A percentile compares a stretch with the other conserved stretches of the same genome.
These are phyloP conservation scores for Lacerta agilis DNA, from an alignment of 2,797 vertebrate genomes.

Conservation along the genomic window DNA sequence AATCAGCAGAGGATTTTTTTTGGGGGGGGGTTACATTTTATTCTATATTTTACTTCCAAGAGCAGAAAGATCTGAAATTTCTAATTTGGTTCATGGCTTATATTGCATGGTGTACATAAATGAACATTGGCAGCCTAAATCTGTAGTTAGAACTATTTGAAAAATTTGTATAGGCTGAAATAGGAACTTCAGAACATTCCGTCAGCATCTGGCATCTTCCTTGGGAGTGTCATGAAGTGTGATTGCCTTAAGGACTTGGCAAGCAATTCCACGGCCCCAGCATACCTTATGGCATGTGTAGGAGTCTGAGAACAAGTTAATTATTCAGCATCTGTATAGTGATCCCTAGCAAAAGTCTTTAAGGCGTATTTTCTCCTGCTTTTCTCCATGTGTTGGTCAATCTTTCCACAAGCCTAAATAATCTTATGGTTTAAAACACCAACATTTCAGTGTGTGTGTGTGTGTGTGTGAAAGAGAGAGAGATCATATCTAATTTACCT, in stretches of 20 bases:
- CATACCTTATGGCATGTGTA: constrained; percentile 58
- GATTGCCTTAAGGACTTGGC: constrained; percentile 68
- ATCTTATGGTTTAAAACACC: neutral
- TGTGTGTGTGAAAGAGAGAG: neutral
- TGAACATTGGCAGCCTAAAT: constrained; percentile 64
- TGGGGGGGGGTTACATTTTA: neutral
- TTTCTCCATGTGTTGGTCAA: constrained; percentile 1
- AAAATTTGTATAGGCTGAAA: constrained; percentile 69
- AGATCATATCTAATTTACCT: neutral
- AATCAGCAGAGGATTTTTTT: neutral
- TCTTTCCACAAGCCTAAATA: neutral
- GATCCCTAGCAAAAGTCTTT: constrained; percentile 18
- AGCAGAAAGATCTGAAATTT: constrained; percentile 60
- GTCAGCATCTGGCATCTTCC: constrained; percentile 69
- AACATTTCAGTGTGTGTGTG: constrained; percentile 10
- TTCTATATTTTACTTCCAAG: constrained; percentile 42
- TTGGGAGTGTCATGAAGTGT: constrained; percentile 67
- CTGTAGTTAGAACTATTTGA: constrained; percentile 64
- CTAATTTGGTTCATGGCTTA: constrained; percentile 64
- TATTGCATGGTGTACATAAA: constrained; percentile 64
- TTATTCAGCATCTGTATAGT: constrained; percentile 46
- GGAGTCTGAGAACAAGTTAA: constrained; percentile 52
- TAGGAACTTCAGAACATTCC: constrained; percentile 67
- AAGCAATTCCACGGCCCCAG: constrained; percentile 42
- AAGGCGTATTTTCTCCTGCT: neutral